Conservation (phyloP, 53 echinoderm and acorn worm species). For the Holothuria scabra region DNA sequence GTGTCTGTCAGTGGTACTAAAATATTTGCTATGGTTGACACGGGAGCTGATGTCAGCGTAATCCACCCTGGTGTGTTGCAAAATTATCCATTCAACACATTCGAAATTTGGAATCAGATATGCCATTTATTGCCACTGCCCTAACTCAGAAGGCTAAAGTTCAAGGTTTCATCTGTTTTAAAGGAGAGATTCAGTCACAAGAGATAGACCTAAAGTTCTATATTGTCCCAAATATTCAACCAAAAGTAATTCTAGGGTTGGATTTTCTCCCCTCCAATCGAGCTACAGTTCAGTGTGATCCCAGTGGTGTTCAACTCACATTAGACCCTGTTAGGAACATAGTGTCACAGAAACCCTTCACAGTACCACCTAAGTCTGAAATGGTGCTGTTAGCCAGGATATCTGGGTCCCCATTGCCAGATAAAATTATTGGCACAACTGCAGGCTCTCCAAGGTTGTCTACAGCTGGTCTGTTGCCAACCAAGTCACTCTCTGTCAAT, state of each 20-base stretch:
- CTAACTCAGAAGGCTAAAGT: slow-evolving; percentile 28
- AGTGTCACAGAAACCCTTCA: slow-evolving; percentile 11
- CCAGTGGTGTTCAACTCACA: too few species aligned
- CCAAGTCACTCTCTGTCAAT: slow-evolving; percentile 52
- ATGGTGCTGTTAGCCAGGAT: slow-evolving; percentile 35
- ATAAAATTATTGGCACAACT: slow-evolving; percentile 24
- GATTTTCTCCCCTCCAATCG: too few species aligned
- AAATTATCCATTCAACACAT: too few species aligned
- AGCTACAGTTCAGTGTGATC: too few species aligned
- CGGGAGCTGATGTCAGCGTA: too few species aligned
- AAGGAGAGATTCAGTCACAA: background rate
- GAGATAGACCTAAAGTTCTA: slow-evolving; percentile 28
- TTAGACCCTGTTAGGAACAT: too few species aligned
- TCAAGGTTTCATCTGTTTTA: slow-evolving; percentile 33
- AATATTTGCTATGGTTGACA: too few species aligned
- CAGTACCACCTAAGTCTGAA: slow-evolving; percentile 39
- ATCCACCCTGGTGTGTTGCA: too few species aligned
- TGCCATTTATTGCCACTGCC: too few species aligned
- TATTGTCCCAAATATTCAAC: slow-evolving; percentile 43
- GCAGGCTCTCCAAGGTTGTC: slow-evolving; percentile 34
- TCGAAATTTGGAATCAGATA: too few species aligned
- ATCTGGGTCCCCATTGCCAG: slow-evolving; percentile 33
- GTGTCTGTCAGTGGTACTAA: too few species aligned
- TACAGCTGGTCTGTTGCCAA: slow-evolving; percentile 29
- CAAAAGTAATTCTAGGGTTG: slow-evolving; percentile 42